Percentiles rank a stretch among this genome's conserved stretches.
phyloP scores from a whole-genome alignment of 1,140 invertebrate species.

The Drosophila nigrodunni region DNA sequence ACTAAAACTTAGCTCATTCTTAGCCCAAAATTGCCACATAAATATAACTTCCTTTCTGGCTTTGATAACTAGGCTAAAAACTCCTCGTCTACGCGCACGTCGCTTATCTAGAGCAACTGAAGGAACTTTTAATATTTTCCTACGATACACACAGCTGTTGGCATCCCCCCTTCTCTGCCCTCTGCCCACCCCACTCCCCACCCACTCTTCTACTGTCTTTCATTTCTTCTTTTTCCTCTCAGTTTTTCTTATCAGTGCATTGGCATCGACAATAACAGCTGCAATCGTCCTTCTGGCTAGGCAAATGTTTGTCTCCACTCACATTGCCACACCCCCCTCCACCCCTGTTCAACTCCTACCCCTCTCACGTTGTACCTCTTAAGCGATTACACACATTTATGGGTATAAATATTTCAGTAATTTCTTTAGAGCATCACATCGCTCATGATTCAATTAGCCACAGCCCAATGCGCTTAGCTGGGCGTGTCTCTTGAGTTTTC shows the following conservation, averaged over 20 bases:
- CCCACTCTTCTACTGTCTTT: neutral
- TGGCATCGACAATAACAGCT: slow-evolving; percentile 57
- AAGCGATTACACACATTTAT: slow-evolving; percentile 66
- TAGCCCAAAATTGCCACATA: too few relatives aligned
- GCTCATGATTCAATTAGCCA: slow-evolving; percentile 73
- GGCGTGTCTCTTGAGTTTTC: slow-evolving; percentile 21
- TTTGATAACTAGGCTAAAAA: too few relatives aligned
- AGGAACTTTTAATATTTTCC: neutral
- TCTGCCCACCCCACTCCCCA: neutral
- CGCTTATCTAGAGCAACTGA: neutral
- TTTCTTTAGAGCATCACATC: slow-evolving; percentile 42
- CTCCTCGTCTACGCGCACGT: too few relatives aligned
- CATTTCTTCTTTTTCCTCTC: neutral
- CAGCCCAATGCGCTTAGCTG: slow-evolving; percentile 60
- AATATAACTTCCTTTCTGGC: too few relatives aligned
- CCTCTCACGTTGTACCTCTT: slow-evolving; percentile 16
- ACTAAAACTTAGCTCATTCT: too few relatives aligned
- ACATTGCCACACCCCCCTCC: neutral
- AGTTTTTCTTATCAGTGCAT: slow-evolving; percentile 61
- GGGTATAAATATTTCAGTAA: slow-evolving; percentile 57
- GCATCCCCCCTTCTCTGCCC: neutral
- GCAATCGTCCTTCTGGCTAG: slow-evolving; percentile 36
- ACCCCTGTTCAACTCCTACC: neutral
- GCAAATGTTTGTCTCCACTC: slow-evolving; percentile 62
- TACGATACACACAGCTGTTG: neutral